Evolutionary conservation across 2,797 vertebrate species (phyloP), one percentile per base, ranked within the genome.

Genomic region (Sebastes diaconus): DNA sequence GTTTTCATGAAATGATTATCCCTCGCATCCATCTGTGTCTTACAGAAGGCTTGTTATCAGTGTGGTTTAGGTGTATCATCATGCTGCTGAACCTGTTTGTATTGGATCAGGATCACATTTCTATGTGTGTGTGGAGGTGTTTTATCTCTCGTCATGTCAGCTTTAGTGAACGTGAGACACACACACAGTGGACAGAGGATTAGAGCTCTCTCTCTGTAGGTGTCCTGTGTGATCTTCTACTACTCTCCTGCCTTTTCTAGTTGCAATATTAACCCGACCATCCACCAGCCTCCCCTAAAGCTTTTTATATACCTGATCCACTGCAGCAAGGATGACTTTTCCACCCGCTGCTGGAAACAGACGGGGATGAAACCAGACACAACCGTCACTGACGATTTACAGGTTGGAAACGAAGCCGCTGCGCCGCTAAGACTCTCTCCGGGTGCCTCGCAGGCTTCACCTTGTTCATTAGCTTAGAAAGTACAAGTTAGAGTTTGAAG

Each of bases 201-300:
- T 68, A 75, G 8, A 20, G 36, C 34, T 39, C 8, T 4, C 9
- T 46, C 70, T 75, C 75, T 57, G 78, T 13, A 50, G 73, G 70
- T 77, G 85, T 77, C 79, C 73, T 25, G 9, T 22, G 27, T 83
- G 68, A 83, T 86, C 77, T 72, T 20, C 2, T 5, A 11, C 39
- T 12, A 22, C 32, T 82, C 66, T 73, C 25, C 68, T 55, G 63
- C 50, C 73, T 55, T 46, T 72, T 65, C 61, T 60, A 73, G 64
- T 84, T 77, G 54, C 52, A 81, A 70, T 59, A 20, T 14, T 30
- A 75, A 68, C 58, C 68, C 29, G 27, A 66, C 32, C 60, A 42
- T 22, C 61, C 59, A 11, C 22, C 69, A 39, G n/a, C 63, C 36
- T 79, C 54, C 22, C 39, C 6, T 39, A 39, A 3, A 74, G 77